Conservation (phyloP, 2,888 invertebrate species). For the Callimorpha dominula region DNA sequence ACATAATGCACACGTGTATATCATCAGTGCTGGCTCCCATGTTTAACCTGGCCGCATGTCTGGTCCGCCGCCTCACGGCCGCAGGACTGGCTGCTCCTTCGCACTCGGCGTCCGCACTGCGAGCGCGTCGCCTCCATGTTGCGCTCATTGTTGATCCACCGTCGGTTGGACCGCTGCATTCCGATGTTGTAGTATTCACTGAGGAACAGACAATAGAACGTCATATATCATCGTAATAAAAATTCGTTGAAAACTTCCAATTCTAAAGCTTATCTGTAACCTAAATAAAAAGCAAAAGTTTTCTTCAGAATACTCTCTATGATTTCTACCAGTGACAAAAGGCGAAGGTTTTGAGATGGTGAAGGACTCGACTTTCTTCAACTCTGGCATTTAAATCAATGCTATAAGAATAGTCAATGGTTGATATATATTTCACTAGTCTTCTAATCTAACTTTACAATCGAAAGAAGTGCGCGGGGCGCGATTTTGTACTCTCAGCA, state of each 20-base stretch:
- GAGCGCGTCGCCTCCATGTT: slow-evolving; percentile 74
- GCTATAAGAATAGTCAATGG: neutral
- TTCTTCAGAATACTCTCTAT: too few species aligned
- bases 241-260: neutral
- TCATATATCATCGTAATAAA: neutral
- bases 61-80: slow-evolving; percentile 88
- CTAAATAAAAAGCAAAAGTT: neutral
- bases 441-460: too few species aligned
- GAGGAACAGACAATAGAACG: slow-evolving; percentile 9
- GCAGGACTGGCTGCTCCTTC: slow-evolving; percentile 73
- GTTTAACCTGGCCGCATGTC: slow-evolving; percentile 95
- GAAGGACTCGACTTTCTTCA: neutral
- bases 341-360: neutral
- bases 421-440: too few species aligned
- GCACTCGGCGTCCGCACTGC: slow-evolving; percentile 70
- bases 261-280: too few species aligned
- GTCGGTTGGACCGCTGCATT: slow-evolving; percentile 77
- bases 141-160: slow-evolving; percentile 71
- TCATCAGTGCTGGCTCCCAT: slow-evolving; percentile 99
- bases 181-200: slow-evolving; percentile 79
- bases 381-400: neutral
- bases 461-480: too few species aligned
- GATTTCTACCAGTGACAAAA: neutral
- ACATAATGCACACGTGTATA: slow-evolving; percentile 99
- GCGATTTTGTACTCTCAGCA: neutral